Evolutionary conservation across 2,888 invertebrate genomes (phyloP).

Genomic region (Masnerella sp.): DNA sequence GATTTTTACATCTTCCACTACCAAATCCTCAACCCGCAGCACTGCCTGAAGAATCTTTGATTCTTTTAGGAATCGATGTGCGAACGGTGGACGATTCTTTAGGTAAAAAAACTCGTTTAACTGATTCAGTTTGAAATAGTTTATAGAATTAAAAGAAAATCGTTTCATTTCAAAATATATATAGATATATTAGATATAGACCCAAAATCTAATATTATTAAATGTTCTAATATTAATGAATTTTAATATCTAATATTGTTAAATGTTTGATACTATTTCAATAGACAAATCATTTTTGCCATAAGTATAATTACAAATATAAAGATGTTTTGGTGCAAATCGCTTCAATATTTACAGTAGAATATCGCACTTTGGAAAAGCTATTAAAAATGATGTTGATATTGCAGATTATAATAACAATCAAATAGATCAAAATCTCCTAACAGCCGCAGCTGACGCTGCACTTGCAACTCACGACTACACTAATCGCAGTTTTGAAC

Average conservation of each 20-base stretch:
- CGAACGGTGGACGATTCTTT: conserved; percentile 70
- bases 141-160: too few relatives aligned
- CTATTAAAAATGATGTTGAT: conserved; percentile 22
- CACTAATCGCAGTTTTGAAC: conserved; percentile 72
- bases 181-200: too few relatives aligned
- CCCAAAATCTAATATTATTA: too few relatives aligned
- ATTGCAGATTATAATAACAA: conserved; percentile 73
- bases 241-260: too few relatives aligned
- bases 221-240: too few relatives aligned
- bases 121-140: too few relatives aligned
- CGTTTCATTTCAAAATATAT: too few relatives aligned
- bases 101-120: too few relatives aligned
- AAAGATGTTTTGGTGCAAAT: too few relatives aligned
- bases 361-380: conserved; percentile 10
- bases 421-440: conserved; percentile 67
- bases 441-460: conserved; percentile 71
- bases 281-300: too few relatives aligned
- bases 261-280: too few relatives aligned
- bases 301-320: too few relatives aligned
- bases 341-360: background rate
- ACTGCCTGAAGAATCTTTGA: conserved; percentile 75
- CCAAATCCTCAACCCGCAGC: conserved; percentile 66
- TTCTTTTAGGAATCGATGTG: conserved; percentile 77
- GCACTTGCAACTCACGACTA: conserved; percentile 77
- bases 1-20: conserved; percentile 77